Percentiles rank a stretch among this genome's conserved stretches.
These are phyloP conservation scores for Sinocyclocheilus maitianheensis DNA, from an alignment of 2,113 vertebrate genomes.

Conservation along the genomic window DNA sequence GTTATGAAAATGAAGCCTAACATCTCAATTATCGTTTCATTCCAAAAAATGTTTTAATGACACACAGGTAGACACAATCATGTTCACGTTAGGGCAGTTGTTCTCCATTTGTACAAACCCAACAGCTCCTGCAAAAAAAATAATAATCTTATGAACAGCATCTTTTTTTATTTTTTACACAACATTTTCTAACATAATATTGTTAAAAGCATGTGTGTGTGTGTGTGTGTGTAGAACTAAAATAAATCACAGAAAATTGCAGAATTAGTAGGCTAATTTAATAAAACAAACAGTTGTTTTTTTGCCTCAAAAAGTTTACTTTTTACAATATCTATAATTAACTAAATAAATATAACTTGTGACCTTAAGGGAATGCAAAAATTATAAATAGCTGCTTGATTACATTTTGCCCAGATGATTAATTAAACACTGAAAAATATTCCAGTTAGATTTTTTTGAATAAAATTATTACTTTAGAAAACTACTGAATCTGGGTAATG, in stretches of 20 bases:
- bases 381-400: slow-evolving; percentile 5
- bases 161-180: not conserved
- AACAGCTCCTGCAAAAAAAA: not conserved
- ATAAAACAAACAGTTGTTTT: not conserved
- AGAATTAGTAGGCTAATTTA: not conserved
- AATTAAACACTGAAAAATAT: slow-evolving; percentile 11
- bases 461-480: not conserved
- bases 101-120: not conserved
- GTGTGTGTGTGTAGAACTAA: not conserved
- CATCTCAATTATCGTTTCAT: not conserved
- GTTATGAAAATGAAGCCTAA: not conserved
- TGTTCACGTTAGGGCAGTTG: not conserved
- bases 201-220: not conserved
- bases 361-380: not conserved
- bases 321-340: not conserved
- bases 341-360: not conserved
- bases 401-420: not conserved
- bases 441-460: not conserved
- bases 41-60: not conserved
- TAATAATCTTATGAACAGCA: not conserved
- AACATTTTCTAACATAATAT: not conserved
- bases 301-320: not conserved
- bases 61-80: not conserved
- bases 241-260: not conserved
- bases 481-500: no score